Evolutionary conservation across 2,888 invertebrate species (phyloP).

Genomic region (Agrotis puta): DNA sequence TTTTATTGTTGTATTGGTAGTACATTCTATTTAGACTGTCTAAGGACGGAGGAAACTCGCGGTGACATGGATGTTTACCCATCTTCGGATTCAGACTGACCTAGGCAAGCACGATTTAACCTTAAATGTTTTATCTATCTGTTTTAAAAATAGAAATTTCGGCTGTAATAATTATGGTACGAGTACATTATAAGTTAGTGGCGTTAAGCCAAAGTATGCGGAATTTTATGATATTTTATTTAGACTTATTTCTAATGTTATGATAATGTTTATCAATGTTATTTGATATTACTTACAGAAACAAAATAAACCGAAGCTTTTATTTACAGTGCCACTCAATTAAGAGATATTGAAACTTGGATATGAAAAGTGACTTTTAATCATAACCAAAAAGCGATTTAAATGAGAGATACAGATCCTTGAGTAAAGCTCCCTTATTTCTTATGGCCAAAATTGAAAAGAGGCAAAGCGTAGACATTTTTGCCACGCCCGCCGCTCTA

Average conservation of each 20-base stretch:
- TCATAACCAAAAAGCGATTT: background rate
- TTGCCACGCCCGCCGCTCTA: no score
- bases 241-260: no score
- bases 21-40: no score
- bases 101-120: no score
- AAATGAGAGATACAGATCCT: background rate
- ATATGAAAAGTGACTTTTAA: background rate
- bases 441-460: background rate
- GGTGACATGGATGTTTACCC: no score
- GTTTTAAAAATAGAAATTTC: no score
- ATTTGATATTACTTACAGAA: background rate
- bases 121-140: no score
- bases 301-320: background rate
- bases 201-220: background rate
- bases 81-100: no score
- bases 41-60: no score
- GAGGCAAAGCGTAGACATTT: no score
- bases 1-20: conserved; percentile 1
- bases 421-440: background rate
- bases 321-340: background rate
- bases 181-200: background rate
- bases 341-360: background rate
- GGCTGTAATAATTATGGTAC: no score
- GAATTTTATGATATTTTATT: background rate
- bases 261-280: background rate